Base-by-base conservation (phyloP, 1,140 invertebrate species). In the Ostrea edulis region DNA sequence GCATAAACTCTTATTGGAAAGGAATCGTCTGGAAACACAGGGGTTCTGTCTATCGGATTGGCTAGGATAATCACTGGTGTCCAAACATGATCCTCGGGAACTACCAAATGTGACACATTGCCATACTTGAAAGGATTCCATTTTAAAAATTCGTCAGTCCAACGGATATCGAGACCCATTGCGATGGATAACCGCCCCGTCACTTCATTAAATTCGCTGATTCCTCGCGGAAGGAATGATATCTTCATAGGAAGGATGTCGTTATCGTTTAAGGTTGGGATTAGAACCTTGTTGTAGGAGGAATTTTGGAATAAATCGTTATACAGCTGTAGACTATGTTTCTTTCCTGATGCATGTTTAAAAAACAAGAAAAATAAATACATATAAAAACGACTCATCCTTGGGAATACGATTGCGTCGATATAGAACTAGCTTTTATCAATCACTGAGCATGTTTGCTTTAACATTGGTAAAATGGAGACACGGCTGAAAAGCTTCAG, bases 141-240 rank as follows among this genome's bases (percentile, higher is more conserved):
- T 14, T 4, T 53, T 11, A 89, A 54, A 25, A 29, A 44, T 35
- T 22, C 14, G 54, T 89, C 86, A 9, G 17, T 81, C 88, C 88
- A 89, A 25, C 52, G 12, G 29, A 89, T 14, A 35, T 85, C 86
- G 20, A 87, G 17, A 17, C 55, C 65, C 35, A 54, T 81, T 25
- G 86, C 88, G 29, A 87, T 54, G 0, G 86, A 87, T 5, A 89
- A 7, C 17, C 68, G 82, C 12, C 88, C 88, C 3, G 53, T 65
- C 14, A 85, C 51, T 54, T 89, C 88, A 54, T 89, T 65, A 71
- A 89, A 87, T 8, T 86, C 55, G 51, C 77, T 83, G n/a, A 87
- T 83, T 53, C 86, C 86, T n/a, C 86, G 35, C 4, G 82, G 81
- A 65, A 87, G 29, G 22, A 87, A 82, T 29, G 29, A 83, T 17